Evolutionary conservation across 2,113 vertebrate genomes (phyloP).

Genomic region (Oreochromis spilurus): DNA sequence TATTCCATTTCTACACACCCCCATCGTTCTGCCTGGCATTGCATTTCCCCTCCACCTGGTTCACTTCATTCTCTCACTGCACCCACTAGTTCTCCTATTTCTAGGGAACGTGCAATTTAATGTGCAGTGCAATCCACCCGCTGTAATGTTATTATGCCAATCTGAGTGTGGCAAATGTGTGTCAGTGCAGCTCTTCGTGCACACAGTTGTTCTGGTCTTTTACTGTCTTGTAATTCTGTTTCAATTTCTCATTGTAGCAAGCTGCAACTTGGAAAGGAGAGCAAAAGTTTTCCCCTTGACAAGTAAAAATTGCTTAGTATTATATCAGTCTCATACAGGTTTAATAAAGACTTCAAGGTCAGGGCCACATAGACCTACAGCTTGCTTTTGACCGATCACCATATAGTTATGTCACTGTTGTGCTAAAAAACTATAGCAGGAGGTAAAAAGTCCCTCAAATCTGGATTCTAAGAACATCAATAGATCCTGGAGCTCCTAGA

Average conservation of each 20-base stretch:
- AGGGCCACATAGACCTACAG: background rate
- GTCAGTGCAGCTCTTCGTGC: background rate
- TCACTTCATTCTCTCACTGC: background rate
- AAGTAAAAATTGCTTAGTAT: background rate
- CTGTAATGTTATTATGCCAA: background rate
- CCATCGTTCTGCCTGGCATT: background rate
- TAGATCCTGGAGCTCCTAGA: accelerated
- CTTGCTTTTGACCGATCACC: background rate
- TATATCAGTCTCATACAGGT: background rate
- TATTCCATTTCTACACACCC: background rate
- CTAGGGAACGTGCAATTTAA: background rate
- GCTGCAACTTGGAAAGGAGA: background rate
- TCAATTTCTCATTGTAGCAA: background rate
- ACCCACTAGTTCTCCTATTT: background rate
- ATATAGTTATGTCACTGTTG: background rate
- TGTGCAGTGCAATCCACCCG: background rate
- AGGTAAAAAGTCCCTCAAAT: accelerated
- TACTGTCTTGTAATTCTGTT: background rate
- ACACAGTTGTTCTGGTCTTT: background rate
- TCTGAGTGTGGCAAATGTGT: background rate
- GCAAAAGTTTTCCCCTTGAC: accelerated
- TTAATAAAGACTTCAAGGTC: background rate
- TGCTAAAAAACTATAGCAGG: too few species aligned
- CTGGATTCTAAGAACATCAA: background rate
- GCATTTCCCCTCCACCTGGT: background rate